phyloP scores from a whole-genome alignment of 1,140 invertebrate species.

The Drosophila chauvacae region DNA sequence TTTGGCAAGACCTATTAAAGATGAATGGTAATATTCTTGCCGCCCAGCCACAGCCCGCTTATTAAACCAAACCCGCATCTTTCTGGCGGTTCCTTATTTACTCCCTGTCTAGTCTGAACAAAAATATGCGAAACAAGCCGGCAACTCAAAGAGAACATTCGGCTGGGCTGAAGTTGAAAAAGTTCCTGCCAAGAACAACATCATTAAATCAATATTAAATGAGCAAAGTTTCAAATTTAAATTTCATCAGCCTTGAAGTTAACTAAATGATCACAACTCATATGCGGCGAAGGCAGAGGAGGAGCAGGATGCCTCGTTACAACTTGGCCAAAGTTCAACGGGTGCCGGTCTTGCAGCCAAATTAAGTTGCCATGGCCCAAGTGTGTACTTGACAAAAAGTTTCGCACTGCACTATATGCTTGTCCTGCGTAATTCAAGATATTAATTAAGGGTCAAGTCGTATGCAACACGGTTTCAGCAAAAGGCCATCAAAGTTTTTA shows the following conservation, averaged over 20 bases:
- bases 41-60: not conserved
- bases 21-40: not conserved
- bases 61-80: constrained; percentile 3
- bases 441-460: constrained; percentile 62
- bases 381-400: constrained; percentile 54
- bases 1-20: not conserved
- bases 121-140: constrained; percentile 33
- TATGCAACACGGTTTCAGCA: not conserved
- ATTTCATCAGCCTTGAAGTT: constrained; percentile 66
- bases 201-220: constrained; percentile 58
- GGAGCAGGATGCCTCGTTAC: not conserved
- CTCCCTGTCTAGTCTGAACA: constrained; percentile 39
- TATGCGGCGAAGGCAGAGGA: constrained; percentile 4
- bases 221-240: constrained; percentile 70
- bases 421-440: constrained; percentile 52
- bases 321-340: constrained; percentile 47
- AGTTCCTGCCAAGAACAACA: constrained; percentile 41
- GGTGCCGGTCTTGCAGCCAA: constrained; percentile 35
- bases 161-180: constrained; percentile 21
- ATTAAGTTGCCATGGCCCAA: constrained; percentile 55
- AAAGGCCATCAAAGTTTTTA: constrained; percentile 10
- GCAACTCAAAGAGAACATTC: constrained; percentile 41
- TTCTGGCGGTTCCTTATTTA: constrained; percentile 35
- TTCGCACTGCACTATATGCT: constrained; percentile 21
- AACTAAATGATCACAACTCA: constrained; percentile 57